Base-by-base conservation (phyloP, 2,888 invertebrate species). In the Meghimatium bilineatum region DNA sequence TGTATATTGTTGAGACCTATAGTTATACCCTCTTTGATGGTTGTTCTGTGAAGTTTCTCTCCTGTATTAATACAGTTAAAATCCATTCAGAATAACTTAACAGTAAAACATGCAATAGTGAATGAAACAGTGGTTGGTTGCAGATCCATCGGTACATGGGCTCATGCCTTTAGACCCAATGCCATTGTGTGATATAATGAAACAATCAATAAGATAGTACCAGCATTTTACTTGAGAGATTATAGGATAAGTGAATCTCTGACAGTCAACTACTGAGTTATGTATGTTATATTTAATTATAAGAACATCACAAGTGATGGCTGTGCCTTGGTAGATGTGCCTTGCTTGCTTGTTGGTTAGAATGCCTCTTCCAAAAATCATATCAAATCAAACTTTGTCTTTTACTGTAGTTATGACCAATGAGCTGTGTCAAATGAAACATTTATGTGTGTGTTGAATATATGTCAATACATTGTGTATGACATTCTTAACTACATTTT, bases 271-370 rank as follows among this genome's bases (percentile, higher is more conserved):
- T 23, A n/a, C n/a, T 63, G 32, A 32, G 17, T 29, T 29, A 29
- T 32, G 1, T 66, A 66, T 66, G n/a, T 63, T 26, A n/a, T 8
- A 29, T 8, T 29, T 32, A 32, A 12, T 32, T 14, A 66, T 71
- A 5, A 71, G 71, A 32, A 17, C 29, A 32, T 23, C 20, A 74
- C 52, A 44, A 52, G 17, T 52, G 52, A 32, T 29, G 32, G 52
- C 52, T 74, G 74, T 74, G 74, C 74, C 74, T 74, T 74, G 52
- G 32, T 52, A 32, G 32, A 74, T 74, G 74, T 74, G 74, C 74
- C 74, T 74, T 74, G 74, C 74, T 29, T 52, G 20, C 23, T n/a
- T 74, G n/a, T 52, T 74, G 52, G 52, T 32, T 6, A 34, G 52
- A 74, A 52, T 56, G 23, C 44, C 2, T 20, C 32, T 17, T 32